Evolutionary conservation across 2,888 invertebrate species (phyloP).

Genomic region (Pristionchus japonicus): DNA sequence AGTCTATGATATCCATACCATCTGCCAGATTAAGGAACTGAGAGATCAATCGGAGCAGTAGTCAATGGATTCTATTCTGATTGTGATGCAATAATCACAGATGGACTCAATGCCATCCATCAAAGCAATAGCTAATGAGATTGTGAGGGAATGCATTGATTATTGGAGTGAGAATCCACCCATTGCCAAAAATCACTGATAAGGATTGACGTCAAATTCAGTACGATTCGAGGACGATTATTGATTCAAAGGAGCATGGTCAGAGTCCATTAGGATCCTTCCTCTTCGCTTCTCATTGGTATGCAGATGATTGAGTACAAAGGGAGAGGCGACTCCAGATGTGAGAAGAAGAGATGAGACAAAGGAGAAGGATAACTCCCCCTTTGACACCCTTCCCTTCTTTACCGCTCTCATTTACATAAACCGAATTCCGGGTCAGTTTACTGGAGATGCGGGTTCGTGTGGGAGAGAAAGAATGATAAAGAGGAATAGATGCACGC

Average conservation of each 20-base stretch:
- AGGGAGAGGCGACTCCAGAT: constrained; percentile 12
- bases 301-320: constrained; percentile 1
- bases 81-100: neutral
- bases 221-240: neutral
- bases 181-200: neutral
- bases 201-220: neutral
- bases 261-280: neutral
- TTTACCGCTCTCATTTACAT: constrained; percentile 37
- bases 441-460: too few species aligned
- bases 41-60: neutral
- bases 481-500: neutral
- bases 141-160: neutral
- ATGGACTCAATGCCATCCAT: constrained; percentile 1
- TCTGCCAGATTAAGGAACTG: constrained; percentile 8
- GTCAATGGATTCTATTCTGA: neutral
- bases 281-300: neutral
- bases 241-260: neutral
- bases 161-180: neutral
- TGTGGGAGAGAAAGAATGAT: neutral
- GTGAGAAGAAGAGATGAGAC: constrained; percentile 26
- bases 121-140: neutral
- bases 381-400: constrained; percentile 20
- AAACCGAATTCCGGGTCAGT: neutral
- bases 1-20: constrained; percentile 7
- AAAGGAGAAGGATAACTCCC: constrained; percentile 25